These are phyloP conservation scores for Drosophila longiperda DNA, from an alignment of 2,888 invertebrate genomes.

Conservation along the genomic window DNA sequence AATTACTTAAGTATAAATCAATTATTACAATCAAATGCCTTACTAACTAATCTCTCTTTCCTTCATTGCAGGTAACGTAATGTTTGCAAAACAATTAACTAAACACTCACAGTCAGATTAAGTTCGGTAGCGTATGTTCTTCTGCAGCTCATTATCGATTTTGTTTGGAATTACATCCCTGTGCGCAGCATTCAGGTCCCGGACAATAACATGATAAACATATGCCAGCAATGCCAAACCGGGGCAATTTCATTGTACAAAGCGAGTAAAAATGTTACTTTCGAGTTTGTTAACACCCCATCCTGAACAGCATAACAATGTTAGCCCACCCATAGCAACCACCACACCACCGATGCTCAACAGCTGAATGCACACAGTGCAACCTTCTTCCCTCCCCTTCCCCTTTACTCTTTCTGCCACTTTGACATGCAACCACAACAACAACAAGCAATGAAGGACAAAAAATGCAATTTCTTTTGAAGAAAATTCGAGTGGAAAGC, in stretches of 20 bases:
- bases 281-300: slow-evolving; percentile 53
- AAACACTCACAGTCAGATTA: background rate
- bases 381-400: background rate
- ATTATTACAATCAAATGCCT: background rate
- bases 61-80: slow-evolving; percentile 64
- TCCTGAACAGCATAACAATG: slow-evolving; percentile 29
- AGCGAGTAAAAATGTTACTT: slow-evolving; percentile 46
- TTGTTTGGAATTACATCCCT: slow-evolving; percentile 39
- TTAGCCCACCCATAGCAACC: slow-evolving; percentile 46
- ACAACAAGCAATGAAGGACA: slow-evolving; percentile 27
- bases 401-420: slow-evolving; percentile 23
- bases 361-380: slow-evolving; percentile 58
- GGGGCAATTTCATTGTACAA: slow-evolving; percentile 11
- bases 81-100: slow-evolving; percentile 8
- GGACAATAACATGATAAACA: slow-evolving; percentile 30
- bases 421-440: slow-evolving; percentile 62
- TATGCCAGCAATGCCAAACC: slow-evolving; percentile 33
- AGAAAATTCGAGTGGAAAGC: slow-evolving; percentile 57
- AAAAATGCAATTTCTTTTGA: slow-evolving; percentile 62
- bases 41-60: slow-evolving; percentile 9
- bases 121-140: slow-evolving; percentile 33
- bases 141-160: slow-evolving; percentile 44
- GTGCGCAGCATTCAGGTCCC: slow-evolving; percentile 22
- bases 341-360: slow-evolving; percentile 48
- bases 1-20: background rate